Evolutionary conservation across 2,797 vertebrate species (phyloP).

Genomic region (Syngnathus acus): DNA sequence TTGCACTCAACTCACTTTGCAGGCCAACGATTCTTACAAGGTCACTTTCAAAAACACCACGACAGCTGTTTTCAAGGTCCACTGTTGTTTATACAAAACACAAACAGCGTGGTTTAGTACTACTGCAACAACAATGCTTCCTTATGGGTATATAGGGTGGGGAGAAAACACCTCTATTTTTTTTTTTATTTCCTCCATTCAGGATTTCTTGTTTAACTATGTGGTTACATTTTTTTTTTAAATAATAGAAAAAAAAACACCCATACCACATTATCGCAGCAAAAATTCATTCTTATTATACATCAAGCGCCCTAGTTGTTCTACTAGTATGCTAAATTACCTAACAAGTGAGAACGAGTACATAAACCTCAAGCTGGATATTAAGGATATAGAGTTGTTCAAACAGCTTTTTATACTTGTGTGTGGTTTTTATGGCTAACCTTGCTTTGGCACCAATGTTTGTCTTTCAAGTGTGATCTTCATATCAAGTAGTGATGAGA

Average conservation of each 20-base stretch:
- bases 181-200: slow-evolving; percentile 29
- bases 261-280: slow-evolving; percentile 22
- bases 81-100: slow-evolving; percentile 47
- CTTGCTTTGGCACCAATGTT: slow-evolving; percentile 47
- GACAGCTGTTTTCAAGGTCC: slow-evolving; percentile 52
- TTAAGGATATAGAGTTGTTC: background rate
- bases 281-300: slow-evolving; percentile 47
- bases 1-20: slow-evolving; percentile 12
- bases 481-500: slow-evolving; percentile 9
- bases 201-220: slow-evolving; percentile 22
- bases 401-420: background rate
- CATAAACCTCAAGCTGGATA: background rate
- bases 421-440: slow-evolving; percentile 29
- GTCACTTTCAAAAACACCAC: slow-evolving; percentile 52
- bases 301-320: background rate
- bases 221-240: slow-evolving; percentile 18
- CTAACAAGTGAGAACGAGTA: background rate
- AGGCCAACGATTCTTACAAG: slow-evolving; percentile 42
- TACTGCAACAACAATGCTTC: slow-evolving; percentile 55
- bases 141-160: slow-evolving; percentile 52
- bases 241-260: slow-evolving; percentile 51
- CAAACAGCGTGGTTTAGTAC: slow-evolving; percentile 46
- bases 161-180: slow-evolving; percentile 38
- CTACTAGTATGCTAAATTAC: background rate
- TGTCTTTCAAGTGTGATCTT: slow-evolving; percentile 16